Evolutionary conservation across 2,888 invertebrate genomes (phyloP).

Genomic region (Hemaris fuciformis): DNA sequence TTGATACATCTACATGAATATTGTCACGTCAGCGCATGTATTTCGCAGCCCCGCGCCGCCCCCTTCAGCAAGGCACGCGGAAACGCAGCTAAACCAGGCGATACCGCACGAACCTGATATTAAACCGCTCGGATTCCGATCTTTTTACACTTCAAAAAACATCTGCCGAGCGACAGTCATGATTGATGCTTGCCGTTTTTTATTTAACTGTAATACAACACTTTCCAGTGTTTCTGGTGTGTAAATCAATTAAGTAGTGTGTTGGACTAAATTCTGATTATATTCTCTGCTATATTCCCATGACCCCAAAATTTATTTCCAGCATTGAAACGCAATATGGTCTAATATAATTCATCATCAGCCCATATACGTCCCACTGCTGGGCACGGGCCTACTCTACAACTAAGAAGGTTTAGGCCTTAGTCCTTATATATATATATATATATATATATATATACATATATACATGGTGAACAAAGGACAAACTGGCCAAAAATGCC

Average conservation of each 20-base stretch:
- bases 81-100: not conserved
- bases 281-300: no score
- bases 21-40: not conserved
- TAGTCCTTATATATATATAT: no score
- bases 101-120: slow-evolving; percentile 5
- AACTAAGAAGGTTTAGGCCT: no score
- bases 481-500: no score
- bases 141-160: not conserved
- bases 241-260: not conserved
- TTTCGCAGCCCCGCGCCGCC: not conserved
- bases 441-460: no score
- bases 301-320: no score
- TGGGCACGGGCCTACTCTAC: no score
- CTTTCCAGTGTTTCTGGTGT: not conserved
- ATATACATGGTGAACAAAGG: no score
- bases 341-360: no score
- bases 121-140: not conserved
- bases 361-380: no score
- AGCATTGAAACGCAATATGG: no score
- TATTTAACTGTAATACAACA: not conserved
- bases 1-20: not conserved
- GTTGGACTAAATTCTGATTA: no score
- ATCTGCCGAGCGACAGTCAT: not conserved
- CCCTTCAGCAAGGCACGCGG: not conserved
- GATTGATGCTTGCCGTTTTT: not conserved